Evolutionary conservation across 2,797 vertebrate species (phyloP), one percentile per base, ranked within the genome.

Genomic region (Setipinna tenuifilis): DNA sequence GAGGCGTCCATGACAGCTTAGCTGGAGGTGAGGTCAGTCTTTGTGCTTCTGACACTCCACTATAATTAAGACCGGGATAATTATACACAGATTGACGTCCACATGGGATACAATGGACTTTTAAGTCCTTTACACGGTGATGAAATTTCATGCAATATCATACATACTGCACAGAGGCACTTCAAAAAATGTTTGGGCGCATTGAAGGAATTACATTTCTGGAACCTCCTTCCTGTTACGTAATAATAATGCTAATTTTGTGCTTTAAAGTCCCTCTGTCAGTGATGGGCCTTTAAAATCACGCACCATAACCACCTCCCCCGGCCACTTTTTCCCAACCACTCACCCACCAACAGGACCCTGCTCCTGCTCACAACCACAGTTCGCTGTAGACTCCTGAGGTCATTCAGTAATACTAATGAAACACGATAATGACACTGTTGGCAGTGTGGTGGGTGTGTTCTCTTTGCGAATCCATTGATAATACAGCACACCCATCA

Each of bases 31-130:
- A 75, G 68, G 28, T 35, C 68, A 35, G 68, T 4, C 68, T 75
- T 19, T 75, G 68, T 75, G 68, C 68, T 35, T 19, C 16, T 41
- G 28, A 75, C 68, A 17, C 31, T 17, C 5, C 25, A 17, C 68
- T 35, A 41, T 75, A 75, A 75, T 75, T 75, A 75, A 75, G 68
- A 75, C 14, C 31, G 17, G 28, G 28, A 41, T 75, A 75, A 35
- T 75, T 75, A 75, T 35, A 75, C 16, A 35, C 68, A 75, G 68
- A 75, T 75, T 41, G 17, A 35, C 28, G 35, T 75, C 12, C 68
- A 35, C 28, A 35, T 6, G 4, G 68, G 28, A 35, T 41, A 17
- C 16, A 17, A 9, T 31, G 14, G 14, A 75, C 31, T 75, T 41
- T 41, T 17, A 75, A 75, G 17, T 75, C 68, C 28, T 35, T 35